phyloP scores from a whole-genome alignment of 2,888 invertebrate genomes.

The Xylophagus ater region DNA sequence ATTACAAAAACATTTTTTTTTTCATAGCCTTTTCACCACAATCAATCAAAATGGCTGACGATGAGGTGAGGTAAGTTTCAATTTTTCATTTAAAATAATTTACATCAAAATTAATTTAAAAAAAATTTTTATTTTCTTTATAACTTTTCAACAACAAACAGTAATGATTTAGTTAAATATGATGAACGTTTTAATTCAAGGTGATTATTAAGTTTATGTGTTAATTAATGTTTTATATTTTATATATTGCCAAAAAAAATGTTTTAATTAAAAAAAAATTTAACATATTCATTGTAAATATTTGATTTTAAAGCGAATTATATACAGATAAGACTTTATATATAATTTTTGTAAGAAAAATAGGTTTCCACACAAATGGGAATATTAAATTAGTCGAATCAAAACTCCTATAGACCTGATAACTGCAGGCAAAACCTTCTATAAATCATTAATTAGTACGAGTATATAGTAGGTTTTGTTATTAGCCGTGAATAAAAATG shows the following conservation, averaged over 20 bases:
- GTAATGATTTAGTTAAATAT: not conserved
- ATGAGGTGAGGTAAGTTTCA: slow-evolving; percentile 80
- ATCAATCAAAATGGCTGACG: slow-evolving; percentile 71
- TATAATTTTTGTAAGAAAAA: no score
- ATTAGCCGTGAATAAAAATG: no score
- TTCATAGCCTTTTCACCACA: slow-evolving; percentile 17
- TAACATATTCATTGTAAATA: no score
- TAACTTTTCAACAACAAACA: slow-evolving; percentile 14
- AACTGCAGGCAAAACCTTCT: no score
- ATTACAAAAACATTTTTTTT: slow-evolving; percentile 2
- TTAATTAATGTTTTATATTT: not conserved
- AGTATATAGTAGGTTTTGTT: no score
- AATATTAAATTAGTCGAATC: no score
- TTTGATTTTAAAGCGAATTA: no score
- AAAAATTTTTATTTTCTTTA: slow-evolving; percentile 17
- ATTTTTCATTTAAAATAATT: slow-evolving; percentile 2
- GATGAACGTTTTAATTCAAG: not conserved
- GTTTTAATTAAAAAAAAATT: not conserved
- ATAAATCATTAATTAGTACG: no score
- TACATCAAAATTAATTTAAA: slow-evolving; percentile 8
- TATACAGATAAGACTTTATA: no score
- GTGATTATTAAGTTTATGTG: not conserved
- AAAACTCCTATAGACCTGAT: no score
- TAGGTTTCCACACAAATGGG: no score
- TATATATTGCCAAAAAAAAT: not conserved